Evolutionary conservation across 2,797 vertebrate genomes (phyloP), one percentile per base, ranked within the genome.

Genomic region (Enteromius argenteus): DNA sequence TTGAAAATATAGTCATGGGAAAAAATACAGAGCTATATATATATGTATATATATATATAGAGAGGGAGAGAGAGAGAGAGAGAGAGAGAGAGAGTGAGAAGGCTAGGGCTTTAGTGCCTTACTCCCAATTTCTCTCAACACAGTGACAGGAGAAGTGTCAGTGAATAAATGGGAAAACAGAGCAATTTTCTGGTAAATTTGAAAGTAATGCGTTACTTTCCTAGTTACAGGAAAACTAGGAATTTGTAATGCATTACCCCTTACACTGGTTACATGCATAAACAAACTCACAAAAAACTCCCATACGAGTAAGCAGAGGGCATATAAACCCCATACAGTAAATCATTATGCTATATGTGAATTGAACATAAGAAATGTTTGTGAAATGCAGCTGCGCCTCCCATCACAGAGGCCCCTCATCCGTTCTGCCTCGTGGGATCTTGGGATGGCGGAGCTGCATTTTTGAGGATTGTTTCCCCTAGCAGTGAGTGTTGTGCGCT

Each of bases 381-480:
- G 32, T n/a, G 1, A 71, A 80, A 46, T 80, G 7, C 10, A 79
- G 35, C 21, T 60, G 23, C 30, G 44, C 51, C 58, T 13, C 32
- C 79, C 42, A 53, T 62, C 37, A 14, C 76, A 32, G 49, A 82
- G 51, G 69, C 64, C 79, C 35, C 32, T 35, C 44, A 32, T 80
- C 67, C 37, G 72, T 83, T 69, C 21, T 4, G 79, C 51, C 62
- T 84, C 23, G 19, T 56, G 67, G 72, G n/a, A 81, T 37, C 27
- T 27, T 66, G 49, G 44, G 81, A 81, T 78, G 64, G n/a, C 23
- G 62, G 23, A 75, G 42, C 44, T 81, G 62, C 78, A 84, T 71
- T 80, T 68, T 73, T 75, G 32, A 58, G 73, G 69, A 85, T 85
- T 84, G 84, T 84, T 86, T 83, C 76, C 51, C 85, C 84, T 35